Percentiles rank a stretch among this genome's conserved stretches.
phyloP scores from a whole-genome alignment of 2,888 invertebrate genomes.

The Chalcosyrphus nemorum region DNA sequence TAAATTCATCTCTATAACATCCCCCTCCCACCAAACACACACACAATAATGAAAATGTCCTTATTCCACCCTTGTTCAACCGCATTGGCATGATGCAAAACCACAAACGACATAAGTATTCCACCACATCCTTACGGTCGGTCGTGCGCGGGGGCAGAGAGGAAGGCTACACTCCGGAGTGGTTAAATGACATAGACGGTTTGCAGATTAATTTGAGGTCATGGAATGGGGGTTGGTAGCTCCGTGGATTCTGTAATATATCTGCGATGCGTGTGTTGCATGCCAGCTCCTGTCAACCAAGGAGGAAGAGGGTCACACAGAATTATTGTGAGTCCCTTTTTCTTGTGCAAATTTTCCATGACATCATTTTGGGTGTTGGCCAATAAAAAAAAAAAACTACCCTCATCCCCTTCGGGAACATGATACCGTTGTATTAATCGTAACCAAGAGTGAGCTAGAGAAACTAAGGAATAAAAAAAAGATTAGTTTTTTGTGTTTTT shows the following conservation, averaged over 20 bases:
- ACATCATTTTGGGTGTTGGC: conserved; percentile 65
- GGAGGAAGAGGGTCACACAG: conserved; percentile 59
- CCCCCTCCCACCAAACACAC: background rate
- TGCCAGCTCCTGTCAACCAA: conserved; percentile 17
- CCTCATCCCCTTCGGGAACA: conserved; percentile 33
- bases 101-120: conserved; percentile 68
- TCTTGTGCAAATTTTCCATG: conserved; percentile 53
- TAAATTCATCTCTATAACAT: conserved; percentile 57
- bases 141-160: background rate
- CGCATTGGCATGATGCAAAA: conserved; percentile 69
- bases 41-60: conserved; percentile 64
- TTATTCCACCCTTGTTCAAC: conserved; percentile 62
- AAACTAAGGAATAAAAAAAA: conserved; percentile 5
- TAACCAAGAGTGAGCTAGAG: background rate
- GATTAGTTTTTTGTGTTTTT: conserved; percentile 8
- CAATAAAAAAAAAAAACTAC: conserved; percentile 64
- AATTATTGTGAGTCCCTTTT: conserved; percentile 41
- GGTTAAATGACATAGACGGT: conserved; percentile 69
- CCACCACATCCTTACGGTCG: conserved; percentile 22
- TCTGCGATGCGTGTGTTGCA: conserved; percentile 10
- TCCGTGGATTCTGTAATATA: conserved; percentile 55
- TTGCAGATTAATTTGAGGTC: conserved; percentile 71
- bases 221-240: conserved; percentile 57
- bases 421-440: conserved; percentile 53
- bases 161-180: conserved; percentile 29